Conservation (phyloP, 2,113 vertebrate genomes). For the Edolisoma coerulescens region DNA sequence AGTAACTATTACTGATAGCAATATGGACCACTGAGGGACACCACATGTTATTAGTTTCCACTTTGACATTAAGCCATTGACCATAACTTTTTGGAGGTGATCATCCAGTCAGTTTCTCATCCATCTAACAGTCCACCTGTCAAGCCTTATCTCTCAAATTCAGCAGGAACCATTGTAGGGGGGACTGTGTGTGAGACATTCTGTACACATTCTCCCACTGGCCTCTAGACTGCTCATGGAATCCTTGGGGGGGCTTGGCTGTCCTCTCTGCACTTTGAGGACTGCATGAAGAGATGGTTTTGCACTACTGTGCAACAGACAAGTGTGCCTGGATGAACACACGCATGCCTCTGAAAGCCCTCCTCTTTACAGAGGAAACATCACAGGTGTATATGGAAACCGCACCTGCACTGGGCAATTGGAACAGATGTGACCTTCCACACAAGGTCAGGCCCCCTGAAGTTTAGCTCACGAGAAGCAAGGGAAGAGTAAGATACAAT, state of each 20-base stretch:
- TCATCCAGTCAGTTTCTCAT: neutral
- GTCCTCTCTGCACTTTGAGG: neutral
- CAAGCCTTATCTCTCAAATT: neutral
- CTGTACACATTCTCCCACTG: neutral
- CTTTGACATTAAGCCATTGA: neutral
- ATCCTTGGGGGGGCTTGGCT: no score
- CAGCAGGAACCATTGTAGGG: neutral
- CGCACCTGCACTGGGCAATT: neutral
- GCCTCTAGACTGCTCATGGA: neutral
- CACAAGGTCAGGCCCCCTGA: no score
- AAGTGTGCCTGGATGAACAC: neutral
- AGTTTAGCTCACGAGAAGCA: neutral
- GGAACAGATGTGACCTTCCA: no score
- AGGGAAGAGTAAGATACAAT: neutral
- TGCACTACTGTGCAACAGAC: neutral
- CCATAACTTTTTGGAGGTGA: neutral
- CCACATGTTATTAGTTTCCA: neutral
- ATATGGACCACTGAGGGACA: neutral
- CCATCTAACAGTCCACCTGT: neutral
- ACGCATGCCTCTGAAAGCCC: neutral
- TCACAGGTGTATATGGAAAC: accelerated
- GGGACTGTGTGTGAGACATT: no score
- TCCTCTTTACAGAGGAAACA: neutral
- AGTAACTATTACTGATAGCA: no score
- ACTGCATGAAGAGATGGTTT: neutral